Evolutionary conservation across 2,113 vertebrate species (phyloP).

Genomic region (Eclectus roratus): DNA sequence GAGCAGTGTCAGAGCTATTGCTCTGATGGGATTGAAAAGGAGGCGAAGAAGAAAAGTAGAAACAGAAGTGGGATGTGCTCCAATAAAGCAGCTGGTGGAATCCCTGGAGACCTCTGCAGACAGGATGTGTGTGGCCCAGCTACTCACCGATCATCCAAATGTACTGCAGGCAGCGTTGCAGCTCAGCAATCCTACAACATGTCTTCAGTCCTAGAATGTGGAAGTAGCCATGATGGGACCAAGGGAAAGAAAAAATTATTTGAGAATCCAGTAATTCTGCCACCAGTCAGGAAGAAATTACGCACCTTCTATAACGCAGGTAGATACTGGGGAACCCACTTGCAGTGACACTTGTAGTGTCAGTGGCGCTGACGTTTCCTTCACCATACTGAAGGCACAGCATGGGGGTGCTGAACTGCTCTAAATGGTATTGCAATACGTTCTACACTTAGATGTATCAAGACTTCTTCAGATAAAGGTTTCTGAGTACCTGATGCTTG

Average conservation of each 20-base stretch:
- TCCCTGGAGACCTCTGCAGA: background rate
- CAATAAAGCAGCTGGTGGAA: background rate
- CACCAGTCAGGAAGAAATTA: constrained; percentile 83
- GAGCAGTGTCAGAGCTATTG: background rate
- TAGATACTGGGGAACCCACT: constrained; percentile 18
- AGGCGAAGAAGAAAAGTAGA: background rate
- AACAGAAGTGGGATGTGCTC: accelerated
- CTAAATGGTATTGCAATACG: background rate
- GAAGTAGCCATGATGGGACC: constrained; percentile 26
- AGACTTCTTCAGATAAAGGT: background rate
- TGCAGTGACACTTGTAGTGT: background rate
- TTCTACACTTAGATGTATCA: background rate
- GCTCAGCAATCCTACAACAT: constrained; percentile 13
- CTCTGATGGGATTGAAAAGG: background rate
- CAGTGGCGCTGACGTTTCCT: background rate
- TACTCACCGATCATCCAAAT: constrained; percentile 66
- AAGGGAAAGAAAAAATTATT: constrained; percentile 32
- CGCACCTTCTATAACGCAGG: constrained; percentile 89
- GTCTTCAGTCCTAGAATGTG: constrained; percentile 21
- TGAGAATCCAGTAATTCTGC: background rate
- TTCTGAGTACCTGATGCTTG: background rate
- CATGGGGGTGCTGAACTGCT: background rate
- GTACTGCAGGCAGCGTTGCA: background rate
- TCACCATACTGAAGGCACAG: background rate
- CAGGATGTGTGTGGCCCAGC: constrained; percentile 52